A percentile compares a stretch with the other conserved stretches of the same genome.
These are phyloP conservation scores for Synchiropus splendidus DNA, from an alignment of 2,113 vertebrate species.

Conservation along the genomic window DNA sequence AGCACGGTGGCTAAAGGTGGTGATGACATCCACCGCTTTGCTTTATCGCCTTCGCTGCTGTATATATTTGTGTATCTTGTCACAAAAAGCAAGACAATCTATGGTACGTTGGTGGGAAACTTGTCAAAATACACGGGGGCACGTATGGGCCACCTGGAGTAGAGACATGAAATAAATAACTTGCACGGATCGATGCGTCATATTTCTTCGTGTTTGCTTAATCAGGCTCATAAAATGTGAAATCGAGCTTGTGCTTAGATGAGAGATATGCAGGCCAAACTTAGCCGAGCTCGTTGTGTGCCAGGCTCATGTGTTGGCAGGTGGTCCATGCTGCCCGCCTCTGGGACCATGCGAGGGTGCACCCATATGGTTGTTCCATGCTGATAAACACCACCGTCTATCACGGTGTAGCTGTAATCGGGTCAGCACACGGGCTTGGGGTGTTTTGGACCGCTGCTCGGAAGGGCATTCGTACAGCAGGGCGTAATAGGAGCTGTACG, in stretches of 20 bases:
- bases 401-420: too few species aligned
- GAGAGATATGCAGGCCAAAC: constrained; percentile 49
- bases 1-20: too few species aligned
- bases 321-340: constrained; percentile 8
- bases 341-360: constrained; percentile 6
- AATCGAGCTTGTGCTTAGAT: constrained; percentile 41
- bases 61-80: too few species aligned
- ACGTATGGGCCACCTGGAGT: background rate
- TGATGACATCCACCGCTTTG: too few species aligned
- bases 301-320: constrained; percentile 19
- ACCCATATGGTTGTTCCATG: constrained; percentile 2
- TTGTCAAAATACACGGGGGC: background rate
- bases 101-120: too few species aligned
- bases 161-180: background rate
- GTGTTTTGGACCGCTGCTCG: too few species aligned
- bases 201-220: constrained; percentile 21
- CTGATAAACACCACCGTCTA: too few species aligned
- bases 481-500: too few species aligned
- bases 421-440: too few species aligned
- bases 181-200: constrained; percentile 26
- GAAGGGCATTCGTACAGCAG: too few species aligned
- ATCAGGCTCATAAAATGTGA: constrained; percentile 34
- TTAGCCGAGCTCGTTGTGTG: constrained; percentile 30
- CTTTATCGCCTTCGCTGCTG: too few species aligned
- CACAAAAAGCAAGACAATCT: too few species aligned